Evolutionary conservation across 2,113 vertebrate species (phyloP).

Genomic region (Tragelaphus imberbis): DNA sequence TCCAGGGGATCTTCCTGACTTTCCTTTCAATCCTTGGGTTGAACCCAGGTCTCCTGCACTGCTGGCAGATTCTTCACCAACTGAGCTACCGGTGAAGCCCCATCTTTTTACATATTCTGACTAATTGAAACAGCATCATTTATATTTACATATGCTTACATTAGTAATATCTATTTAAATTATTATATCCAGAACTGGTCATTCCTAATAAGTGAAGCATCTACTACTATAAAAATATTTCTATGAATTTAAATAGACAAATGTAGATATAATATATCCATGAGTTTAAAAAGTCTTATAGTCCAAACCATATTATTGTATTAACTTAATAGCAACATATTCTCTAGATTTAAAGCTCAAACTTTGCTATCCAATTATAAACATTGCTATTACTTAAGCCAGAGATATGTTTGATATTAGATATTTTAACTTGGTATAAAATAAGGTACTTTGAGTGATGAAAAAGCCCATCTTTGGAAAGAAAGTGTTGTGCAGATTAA

Average conservation of each 20-base stretch:
- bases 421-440: conserved; percentile 59
- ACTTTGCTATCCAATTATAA: conserved; percentile 16
- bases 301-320: background rate
- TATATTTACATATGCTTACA: background rate
- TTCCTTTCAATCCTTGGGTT: background rate
- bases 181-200: background rate
- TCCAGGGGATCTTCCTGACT: background rate
- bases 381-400: conserved; percentile 48
- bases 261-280: background rate
- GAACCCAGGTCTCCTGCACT: background rate
- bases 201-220: background rate
- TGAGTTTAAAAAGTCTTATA: background rate
- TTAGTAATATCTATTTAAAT: background rate
- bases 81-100: background rate
- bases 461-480: conserved; percentile 51
- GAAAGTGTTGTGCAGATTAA: conserved; percentile 47
- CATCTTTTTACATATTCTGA: background rate
- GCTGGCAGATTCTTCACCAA: background rate
- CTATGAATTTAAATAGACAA: background rate
- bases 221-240: background rate
- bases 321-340: conserved; percentile 28
- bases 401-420: conserved; percentile 43
- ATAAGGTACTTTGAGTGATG: conserved; percentile 38
- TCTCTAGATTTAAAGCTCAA: conserved; percentile 12
- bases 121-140: background rate